phyloP scores from a whole-genome alignment of 2,888 invertebrate species.

The Calliphora vomitoria region DNA sequence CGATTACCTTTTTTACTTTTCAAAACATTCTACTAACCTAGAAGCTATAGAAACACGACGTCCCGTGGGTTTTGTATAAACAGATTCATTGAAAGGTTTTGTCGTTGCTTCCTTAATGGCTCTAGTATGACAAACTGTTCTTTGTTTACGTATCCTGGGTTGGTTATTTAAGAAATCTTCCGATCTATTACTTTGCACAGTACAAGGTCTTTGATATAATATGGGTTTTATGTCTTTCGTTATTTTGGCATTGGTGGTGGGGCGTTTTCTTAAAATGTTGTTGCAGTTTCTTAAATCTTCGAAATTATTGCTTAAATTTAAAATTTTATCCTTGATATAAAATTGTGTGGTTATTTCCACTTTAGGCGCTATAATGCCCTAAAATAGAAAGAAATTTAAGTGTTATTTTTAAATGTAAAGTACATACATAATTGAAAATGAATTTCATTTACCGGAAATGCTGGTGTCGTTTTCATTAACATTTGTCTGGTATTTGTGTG shows the following conservation, averaged over 20 bases:
- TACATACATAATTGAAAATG: background rate
- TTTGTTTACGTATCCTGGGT: slow-evolving; percentile 78
- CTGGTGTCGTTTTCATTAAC: slow-evolving; percentile 82
- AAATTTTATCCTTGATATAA: slow-evolving; percentile 75
- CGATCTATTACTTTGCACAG: slow-evolving; percentile 41
- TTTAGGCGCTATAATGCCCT: slow-evolving; percentile 83
- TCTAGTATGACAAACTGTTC: slow-evolving; percentile 81
- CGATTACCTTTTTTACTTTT: background rate
- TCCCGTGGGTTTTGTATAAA: slow-evolving; percentile 19
- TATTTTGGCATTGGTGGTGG: slow-evolving; percentile 54
- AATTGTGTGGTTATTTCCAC: slow-evolving; percentile 81
- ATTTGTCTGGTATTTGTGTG: slow-evolving; percentile 81
- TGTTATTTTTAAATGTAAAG: background rate
- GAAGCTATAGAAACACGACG: slow-evolving; percentile 58
- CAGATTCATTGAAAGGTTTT: slow-evolving; percentile 1
- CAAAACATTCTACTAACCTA: slow-evolving; percentile 27
- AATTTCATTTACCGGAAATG: slow-evolving; percentile 80
- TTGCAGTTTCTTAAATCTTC: slow-evolving; percentile 22
- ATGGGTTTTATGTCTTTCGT: slow-evolving; percentile 52
- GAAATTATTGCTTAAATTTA: slow-evolving; percentile 63
- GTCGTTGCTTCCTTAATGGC: slow-evolving; percentile 19
- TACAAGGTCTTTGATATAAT: slow-evolving; percentile 59
- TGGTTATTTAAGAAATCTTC: slow-evolving; percentile 62
- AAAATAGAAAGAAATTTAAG: slow-evolving; percentile 27
- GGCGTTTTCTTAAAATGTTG: slow-evolving; percentile 54